Conservation (phyloP, 2,797 vertebrate species). For the Coendou prehensilis region DNA sequence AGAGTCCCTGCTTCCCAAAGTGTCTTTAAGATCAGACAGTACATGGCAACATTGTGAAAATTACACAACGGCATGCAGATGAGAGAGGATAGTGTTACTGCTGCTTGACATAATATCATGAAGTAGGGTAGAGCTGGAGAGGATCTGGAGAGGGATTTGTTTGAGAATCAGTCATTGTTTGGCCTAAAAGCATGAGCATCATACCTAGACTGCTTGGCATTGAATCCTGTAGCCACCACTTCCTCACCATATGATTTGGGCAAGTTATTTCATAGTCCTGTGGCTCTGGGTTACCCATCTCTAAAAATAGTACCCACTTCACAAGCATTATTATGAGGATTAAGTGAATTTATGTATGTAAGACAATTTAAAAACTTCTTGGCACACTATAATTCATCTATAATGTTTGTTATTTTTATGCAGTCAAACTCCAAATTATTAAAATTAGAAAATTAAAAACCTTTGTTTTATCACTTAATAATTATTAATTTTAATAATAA, state of each 20-base stretch:
- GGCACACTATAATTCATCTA: background rate
- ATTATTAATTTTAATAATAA: conserved; percentile 21
- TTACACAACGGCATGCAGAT: background rate
- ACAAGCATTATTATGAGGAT: background rate
- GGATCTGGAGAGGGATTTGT: background rate
- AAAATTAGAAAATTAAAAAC: conserved; percentile 20
- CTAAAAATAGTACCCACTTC: background rate
- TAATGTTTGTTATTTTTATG: background rate
- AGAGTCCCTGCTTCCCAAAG: background rate
- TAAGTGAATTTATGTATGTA: background rate
- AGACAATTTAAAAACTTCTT: background rate
- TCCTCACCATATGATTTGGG: background rate
- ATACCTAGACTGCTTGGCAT: background rate
- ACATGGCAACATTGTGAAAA: background rate
- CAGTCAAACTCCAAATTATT: background rate
- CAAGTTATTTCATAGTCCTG: background rate
- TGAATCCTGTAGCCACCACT: background rate
- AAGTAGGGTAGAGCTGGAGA: background rate
- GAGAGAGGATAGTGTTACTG: background rate
- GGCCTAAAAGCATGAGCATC: background rate
- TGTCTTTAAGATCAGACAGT: background rate
- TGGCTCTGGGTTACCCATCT: background rate
- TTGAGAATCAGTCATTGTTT: background rate
- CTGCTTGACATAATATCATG: background rate
- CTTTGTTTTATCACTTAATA: conserved; percentile 16